Base-by-base conservation (phyloP, 2,113 vertebrate species). In the Acrocephalus arundinaceus region DNA sequence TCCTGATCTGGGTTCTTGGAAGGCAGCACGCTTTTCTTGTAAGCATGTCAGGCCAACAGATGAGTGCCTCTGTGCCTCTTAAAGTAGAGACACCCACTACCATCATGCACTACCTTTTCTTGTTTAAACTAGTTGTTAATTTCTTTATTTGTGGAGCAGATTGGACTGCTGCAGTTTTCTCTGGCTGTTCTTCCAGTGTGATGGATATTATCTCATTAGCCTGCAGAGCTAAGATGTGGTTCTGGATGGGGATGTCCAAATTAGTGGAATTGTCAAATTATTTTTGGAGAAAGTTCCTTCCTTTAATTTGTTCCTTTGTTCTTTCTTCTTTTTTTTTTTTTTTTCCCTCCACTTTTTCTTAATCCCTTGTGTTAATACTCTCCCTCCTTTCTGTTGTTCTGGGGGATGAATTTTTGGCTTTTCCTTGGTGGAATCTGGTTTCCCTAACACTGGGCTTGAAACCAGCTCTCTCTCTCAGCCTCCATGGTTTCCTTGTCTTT, bases 1-100 rank as follows among this genome's bases (percentile, higher is more conserved):
- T 10, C 24, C 30, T 43, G 45, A 51, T 35, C 13, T 0, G 0
- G 10, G 16, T 6, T 67, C 7, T 35, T 43, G 17, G 31, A 51
- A 67, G 52, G 25, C 16, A 58, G 19, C 6, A 51, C 21, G 25
- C 7, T 58, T 43, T 21, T 24, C 15, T 67, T 18, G 9, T 35
- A 58, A 41, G 12, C 0, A 1, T 55, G 30, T 49, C 35, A 57
- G 15, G 13, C 21, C 24, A 25, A 76, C 9, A 59, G 52, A 43
- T 13, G 31, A 67, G 6, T 35, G 13, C 8, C 5, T 43, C 72
- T 43, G 20, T 35, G 16, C 10, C 20, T 66, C 61, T 51, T 66
- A 39, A 65, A 39, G 58, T 12, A 58, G 24, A 67, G 31, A 3
- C 25, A 58, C 4, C 10, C 24, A 58, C 13, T 35, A 2, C 13